Base-by-base conservation (phyloP, 2,797 vertebrate species). In the Trachurus trachurus region DNA sequence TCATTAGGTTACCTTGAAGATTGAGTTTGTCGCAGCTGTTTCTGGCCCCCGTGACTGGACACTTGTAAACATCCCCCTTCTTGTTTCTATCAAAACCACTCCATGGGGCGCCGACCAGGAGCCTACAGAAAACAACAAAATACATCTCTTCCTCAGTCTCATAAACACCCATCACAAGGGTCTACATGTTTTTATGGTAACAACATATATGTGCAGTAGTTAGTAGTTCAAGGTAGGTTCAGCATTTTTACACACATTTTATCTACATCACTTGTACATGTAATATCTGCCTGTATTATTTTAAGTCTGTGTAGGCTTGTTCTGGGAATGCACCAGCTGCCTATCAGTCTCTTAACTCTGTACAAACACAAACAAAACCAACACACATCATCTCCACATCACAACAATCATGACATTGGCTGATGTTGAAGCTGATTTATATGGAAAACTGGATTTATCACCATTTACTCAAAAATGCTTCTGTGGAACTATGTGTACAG, bases 81-180 rank as follows among this genome's bases (percentile, higher is more conserved):
- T 95, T 96, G 88, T 97, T 97, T 26, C 63, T 31, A 0, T 87
- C 94, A 92, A 92, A 97, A 7, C 96, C 96, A 58, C 96, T 97
- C 97, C 97, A 98, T 0, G 97, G 97, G 61, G 97, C 96, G 6
- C 96, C 95, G 63, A 98, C 95, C 85, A 98, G 81, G 71, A 98
- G 89, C 97, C 97, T 98, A 58, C 94, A 81, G 60, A 91, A 71
- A 70, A 81, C 17, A 54, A 75, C 12, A 67, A 49, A 1, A 31
- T 45, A 58, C 6, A 83, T 73, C 37, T 67, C 40, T 31, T 26
- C 15, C 5, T 0, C 5, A 5, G 26, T 65, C 7, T 0, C 9
- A 37, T 44, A 76, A 80, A 82, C 73, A 71, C 7, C 15, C n/a
- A 50, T 0, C 22, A 5, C 5, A 16, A 7, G 11, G 29, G 26